Conservation (phyloP, 2,888 invertebrate species). For the Lasioglossum vierecki region DNA sequence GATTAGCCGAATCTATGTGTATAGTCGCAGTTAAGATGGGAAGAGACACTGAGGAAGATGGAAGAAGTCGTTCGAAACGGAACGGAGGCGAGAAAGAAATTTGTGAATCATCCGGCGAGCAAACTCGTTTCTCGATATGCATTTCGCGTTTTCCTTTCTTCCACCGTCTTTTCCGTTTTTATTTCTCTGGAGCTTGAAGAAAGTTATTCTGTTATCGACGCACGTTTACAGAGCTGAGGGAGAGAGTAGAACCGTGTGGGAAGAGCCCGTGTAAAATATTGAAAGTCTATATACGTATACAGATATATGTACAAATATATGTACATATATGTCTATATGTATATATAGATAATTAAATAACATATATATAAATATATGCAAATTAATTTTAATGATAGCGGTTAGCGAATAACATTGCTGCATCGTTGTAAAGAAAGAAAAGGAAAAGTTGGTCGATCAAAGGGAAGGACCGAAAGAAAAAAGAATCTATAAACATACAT, state of each 20-base stretch:
- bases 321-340: conserved; percentile 59
- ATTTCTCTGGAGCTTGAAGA: conserved; percentile 38
- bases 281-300: conserved; percentile 79
- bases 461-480: conserved; percentile 52
- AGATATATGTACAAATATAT: conserved; percentile 48
- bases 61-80: neutral
- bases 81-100: neutral
- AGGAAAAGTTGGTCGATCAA: conserved; percentile 44
- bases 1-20: conserved; percentile 41
- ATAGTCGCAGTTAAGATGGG: conserved; percentile 37
- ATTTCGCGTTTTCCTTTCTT: conserved; percentile 8
- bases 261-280: conserved; percentile 78
- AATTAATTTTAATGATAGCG: conserved; percentile 76
- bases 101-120: conserved; percentile 10
- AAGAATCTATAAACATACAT: neutral
- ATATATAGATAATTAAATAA: conserved; percentile 40
- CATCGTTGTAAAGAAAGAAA: conserved; percentile 74
- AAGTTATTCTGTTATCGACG: conserved; percentile 56
- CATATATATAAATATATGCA: conserved; percentile 62
- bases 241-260: conserved; percentile 52
- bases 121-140: conserved; percentile 17
- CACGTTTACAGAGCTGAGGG: conserved; percentile 42
- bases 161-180: conserved; percentile 16
- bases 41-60: neutral
- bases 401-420: conserved; percentile 69